phyloP scores from a whole-genome alignment of 2,113 vertebrate genomes.

The Platysternon megacephalum region DNA sequence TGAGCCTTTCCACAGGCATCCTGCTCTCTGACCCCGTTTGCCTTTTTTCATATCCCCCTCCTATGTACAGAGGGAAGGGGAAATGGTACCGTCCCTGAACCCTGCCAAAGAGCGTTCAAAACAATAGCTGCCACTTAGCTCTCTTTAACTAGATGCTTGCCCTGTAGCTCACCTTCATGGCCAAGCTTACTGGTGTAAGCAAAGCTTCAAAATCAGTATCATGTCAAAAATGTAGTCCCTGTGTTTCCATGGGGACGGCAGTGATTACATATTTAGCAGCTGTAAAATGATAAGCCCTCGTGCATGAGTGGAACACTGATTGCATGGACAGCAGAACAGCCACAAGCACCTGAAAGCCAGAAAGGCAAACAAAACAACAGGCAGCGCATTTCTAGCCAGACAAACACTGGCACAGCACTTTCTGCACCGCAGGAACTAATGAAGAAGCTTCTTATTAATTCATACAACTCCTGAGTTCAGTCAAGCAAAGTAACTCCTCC shows the following conservation, averaged over 20 bases:
- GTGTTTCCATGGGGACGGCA: conserved; percentile 61
- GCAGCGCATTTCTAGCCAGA: fast-evolving
- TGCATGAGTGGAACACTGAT: background rate
- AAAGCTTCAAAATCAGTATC: background rate
- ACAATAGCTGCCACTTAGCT: background rate
- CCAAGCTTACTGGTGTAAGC: conserved; percentile 36
- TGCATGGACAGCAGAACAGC: background rate
- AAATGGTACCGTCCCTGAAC: background rate
- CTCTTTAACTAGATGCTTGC: background rate
- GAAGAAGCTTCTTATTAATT: conserved; percentile 13
- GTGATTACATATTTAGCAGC: background rate
- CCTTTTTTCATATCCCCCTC: background rate
- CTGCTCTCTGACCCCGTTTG: background rate
- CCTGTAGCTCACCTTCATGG: conserved; percentile 48
- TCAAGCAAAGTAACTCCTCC: conserved; percentile 38
- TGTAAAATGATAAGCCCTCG: background rate
- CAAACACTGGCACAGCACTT: fast-evolving
- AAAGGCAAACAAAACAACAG: background rate
- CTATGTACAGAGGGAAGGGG: background rate
- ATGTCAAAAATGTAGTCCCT: background rate
- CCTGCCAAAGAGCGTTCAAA: background rate
- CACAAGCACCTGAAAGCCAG: background rate
- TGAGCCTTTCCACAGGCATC: fast-evolving
- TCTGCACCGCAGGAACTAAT: background rate
- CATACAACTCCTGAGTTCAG: background rate